A percentile compares a stretch with the other conserved stretches of the same genome.
phyloP scores from a whole-genome alignment of 2,113 vertebrate species.

The Cyrtonyx montezumae region DNA sequence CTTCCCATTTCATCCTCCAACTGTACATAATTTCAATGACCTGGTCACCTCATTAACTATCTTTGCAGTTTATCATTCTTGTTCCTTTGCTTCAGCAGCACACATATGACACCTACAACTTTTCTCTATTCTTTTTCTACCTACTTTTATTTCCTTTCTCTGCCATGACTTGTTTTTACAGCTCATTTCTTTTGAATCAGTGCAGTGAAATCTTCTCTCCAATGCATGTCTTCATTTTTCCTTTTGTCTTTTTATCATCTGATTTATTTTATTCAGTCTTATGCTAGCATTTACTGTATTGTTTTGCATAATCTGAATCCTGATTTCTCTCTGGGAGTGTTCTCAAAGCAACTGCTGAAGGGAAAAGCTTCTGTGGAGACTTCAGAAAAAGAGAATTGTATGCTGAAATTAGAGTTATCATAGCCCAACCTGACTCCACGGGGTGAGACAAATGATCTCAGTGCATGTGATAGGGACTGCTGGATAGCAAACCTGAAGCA shows the following conservation, averaged over 20 bases:
- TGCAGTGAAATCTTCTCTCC: neutral
- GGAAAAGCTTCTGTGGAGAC: neutral
- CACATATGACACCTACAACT: neutral
- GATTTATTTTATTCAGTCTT: neutral
- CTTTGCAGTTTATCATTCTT: neutral
- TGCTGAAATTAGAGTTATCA: neutral
- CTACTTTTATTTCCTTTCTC: neutral
- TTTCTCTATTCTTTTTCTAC: neutral
- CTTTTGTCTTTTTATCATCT: neutral
- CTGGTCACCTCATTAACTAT: neutral
- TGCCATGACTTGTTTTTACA: neutral
- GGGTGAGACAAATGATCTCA: neutral
- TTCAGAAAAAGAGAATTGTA: neutral
- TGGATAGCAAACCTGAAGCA: neutral
- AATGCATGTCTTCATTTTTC: neutral
- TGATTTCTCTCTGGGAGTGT: neutral
- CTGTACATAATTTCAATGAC: neutral
- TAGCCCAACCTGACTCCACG: neutral
- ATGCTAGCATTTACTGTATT: neutral
- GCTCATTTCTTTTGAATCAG: neutral
- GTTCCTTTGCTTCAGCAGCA: neutral
- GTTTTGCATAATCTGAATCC: neutral
- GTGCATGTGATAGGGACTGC: accelerated
- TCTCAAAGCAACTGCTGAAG: neutral
- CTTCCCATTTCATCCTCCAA: neutral